A percentile compares a stretch with the other conserved stretches of the same genome.
phyloP scores from a whole-genome alignment of 2,888 invertebrate genomes.

The Drosophila aldrichi region DNA sequence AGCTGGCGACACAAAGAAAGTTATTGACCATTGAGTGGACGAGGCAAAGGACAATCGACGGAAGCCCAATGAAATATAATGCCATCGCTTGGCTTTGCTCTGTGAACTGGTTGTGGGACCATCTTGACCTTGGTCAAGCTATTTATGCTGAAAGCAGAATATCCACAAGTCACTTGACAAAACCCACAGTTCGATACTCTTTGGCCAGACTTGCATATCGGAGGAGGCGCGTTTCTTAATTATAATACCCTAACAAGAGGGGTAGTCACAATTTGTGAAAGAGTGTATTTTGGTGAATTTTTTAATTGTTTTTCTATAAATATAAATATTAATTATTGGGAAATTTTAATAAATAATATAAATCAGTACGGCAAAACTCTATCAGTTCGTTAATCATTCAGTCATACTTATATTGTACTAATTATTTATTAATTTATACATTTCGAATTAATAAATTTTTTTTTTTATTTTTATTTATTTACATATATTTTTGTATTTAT shows the following conservation, averaged over 20 bases:
- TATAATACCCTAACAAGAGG: conserved; percentile 34
- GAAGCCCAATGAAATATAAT: conserved; percentile 49
- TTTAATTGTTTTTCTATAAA: too few species aligned
- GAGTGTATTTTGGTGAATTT: too few species aligned
- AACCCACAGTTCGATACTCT: conserved; percentile 32
- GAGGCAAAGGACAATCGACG: conserved; percentile 32
- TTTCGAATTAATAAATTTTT: too few species aligned
- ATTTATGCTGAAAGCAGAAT: conserved; percentile 74
- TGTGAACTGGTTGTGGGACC: conserved; percentile 36
- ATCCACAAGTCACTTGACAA: conserved; percentile 65
- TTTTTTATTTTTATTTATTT: too few species aligned
- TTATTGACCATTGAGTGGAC: conserved; percentile 29
- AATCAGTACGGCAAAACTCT: too few species aligned
- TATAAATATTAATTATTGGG: too few species aligned
- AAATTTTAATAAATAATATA: too few species aligned
- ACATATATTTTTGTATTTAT: too few species aligned
- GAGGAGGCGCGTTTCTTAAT: conserved; percentile 31
- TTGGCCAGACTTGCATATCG: conserved; percentile 27
- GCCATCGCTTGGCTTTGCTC: conserved; percentile 33
- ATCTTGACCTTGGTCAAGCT: conserved; percentile 64
- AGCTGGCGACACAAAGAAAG: conserved; percentile 45
- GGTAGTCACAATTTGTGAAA: neutral
- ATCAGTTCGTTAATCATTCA: too few species aligned
- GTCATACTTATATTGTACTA: too few species aligned
- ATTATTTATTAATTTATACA: too few species aligned